These are phyloP conservation scores for Myzus persicae DNA, from an alignment of 1,140 invertebrate species.

Conservation along the genomic window DNA sequence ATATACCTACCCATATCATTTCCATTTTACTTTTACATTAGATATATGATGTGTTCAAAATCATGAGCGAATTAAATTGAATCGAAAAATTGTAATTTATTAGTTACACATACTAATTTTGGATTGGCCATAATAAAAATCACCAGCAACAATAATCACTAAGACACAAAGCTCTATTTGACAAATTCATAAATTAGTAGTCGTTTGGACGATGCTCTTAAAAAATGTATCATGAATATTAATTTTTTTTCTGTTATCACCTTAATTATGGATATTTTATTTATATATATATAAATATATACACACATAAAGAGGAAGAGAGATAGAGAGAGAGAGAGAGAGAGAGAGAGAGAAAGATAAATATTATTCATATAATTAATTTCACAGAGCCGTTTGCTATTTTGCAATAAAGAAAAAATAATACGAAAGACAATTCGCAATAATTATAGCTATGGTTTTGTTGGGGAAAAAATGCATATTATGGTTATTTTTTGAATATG, in stretches of 20 bases:
- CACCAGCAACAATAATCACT: background rate
- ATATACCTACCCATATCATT: background rate
- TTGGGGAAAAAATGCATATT: background rate
- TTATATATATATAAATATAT: no score
- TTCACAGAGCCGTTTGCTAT: background rate
- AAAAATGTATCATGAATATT: background rate
- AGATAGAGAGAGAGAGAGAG: no score
- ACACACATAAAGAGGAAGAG: no score
- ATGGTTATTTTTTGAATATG: background rate
- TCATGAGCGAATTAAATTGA: background rate
- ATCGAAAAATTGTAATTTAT: background rate
- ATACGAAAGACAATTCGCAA: background rate
- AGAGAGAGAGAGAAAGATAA: no score
- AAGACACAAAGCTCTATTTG: background rate
- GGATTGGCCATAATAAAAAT: background rate
- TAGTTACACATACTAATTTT: background rate
- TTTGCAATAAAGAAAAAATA: background rate
- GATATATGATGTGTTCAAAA: background rate
- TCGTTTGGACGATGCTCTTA: background rate
- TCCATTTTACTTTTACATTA: no score
- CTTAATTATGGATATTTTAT: background rate
- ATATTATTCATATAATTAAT: conserved; percentile 16
- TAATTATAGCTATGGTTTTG: background rate
- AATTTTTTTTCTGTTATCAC: background rate
- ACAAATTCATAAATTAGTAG: background rate